These are phyloP conservation scores for Microcebus tavaratra DNA, from an alignment of 2,113 vertebrate genomes.

Conservation along the genomic window DNA sequence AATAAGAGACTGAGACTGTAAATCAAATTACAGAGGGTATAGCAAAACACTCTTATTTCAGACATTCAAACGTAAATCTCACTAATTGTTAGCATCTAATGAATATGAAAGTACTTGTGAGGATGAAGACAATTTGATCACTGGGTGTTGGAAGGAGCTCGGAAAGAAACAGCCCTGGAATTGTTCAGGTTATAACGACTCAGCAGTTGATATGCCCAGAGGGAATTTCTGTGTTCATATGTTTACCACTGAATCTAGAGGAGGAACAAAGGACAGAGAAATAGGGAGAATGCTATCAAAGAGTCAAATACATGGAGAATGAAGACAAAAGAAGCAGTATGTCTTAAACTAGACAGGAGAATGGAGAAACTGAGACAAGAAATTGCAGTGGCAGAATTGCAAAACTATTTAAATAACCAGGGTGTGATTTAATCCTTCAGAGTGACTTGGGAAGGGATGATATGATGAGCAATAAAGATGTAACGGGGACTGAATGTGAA, in stretches of 20 bases:
- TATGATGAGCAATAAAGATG: constrained; percentile 34
- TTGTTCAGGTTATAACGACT: neutral
- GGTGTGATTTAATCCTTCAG: constrained; percentile 39
- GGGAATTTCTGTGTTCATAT: constrained; percentile 4
- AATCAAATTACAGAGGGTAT: neutral
- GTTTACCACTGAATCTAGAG: constrained; percentile 27
- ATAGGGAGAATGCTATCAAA: neutral
- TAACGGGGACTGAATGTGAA: neutral
- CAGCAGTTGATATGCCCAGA: neutral
- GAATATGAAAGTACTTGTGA: neutral
- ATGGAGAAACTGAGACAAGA: neutral
- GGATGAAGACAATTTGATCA: neutral
- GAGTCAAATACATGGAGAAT: neutral
- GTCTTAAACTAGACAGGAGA: neutral
- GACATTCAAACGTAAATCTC: neutral
- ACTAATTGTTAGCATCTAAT: neutral
- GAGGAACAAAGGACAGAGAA: neutral
- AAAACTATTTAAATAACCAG: constrained; percentile 43
- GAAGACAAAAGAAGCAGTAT: neutral
- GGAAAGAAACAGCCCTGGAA: neutral
- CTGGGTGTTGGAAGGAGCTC: neutral
- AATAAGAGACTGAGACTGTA: neutral
- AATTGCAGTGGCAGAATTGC: neutral
- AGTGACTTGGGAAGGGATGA: constrained; percentile 17
- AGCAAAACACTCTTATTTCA: neutral